Evolutionary conservation across 2,113 vertebrate species (phyloP).

Genomic region (Dendrocopos noguchii): DNA sequence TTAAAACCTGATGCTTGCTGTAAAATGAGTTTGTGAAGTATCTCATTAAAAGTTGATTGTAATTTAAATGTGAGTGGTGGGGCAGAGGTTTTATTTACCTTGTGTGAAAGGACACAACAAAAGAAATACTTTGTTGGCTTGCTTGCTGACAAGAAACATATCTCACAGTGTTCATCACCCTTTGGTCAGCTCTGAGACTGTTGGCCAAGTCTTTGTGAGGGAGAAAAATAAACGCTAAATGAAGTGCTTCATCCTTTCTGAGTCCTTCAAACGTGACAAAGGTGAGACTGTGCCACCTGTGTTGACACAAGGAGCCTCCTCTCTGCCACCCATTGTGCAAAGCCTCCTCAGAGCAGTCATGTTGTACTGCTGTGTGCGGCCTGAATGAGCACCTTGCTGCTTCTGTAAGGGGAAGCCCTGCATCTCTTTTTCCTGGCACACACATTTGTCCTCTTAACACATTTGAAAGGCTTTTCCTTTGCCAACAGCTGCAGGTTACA

Average conservation of each 20-base stretch:
- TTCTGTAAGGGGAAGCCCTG: background rate
- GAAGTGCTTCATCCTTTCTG: background rate
- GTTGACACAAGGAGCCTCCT: background rate
- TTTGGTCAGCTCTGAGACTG: background rate
- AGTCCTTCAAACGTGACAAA: background rate
- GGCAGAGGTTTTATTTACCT: background rate
- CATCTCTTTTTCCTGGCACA: background rate
- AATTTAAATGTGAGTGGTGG: background rate
- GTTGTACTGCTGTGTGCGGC: background rate
- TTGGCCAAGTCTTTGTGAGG: background rate
- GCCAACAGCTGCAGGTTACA: background rate
- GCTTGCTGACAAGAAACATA: background rate
- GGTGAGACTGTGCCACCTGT: background rate
- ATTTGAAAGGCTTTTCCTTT: background rate
- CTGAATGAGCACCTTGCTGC: background rate
- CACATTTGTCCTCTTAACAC: background rate
- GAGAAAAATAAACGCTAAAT: background rate
- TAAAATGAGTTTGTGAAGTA: background rate
- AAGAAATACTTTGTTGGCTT: background rate
- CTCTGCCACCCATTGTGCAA: background rate
- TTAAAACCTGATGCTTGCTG: conserved; percentile 1
- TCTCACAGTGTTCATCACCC: fast-evolving
- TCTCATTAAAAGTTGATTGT: background rate
- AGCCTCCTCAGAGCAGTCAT: background rate
- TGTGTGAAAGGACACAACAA: background rate